phyloP scores from a whole-genome alignment of 2,888 invertebrate genomes.

The Empis livida region DNA sequence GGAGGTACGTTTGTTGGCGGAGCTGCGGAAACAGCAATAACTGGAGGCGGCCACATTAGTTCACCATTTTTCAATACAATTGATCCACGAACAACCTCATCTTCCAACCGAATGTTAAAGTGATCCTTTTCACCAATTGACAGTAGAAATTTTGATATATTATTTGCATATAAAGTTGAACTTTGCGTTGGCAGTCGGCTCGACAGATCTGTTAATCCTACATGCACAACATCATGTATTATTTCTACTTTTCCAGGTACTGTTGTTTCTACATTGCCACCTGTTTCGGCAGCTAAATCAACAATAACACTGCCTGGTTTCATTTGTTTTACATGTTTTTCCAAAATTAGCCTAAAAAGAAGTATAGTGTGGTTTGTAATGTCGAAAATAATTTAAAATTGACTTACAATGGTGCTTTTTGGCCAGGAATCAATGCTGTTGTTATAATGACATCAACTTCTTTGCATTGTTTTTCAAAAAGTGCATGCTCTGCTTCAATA shows the following conservation, averaged over 20 bases:
- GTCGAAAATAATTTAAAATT: background rate
- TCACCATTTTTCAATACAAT: constrained; percentile 63
- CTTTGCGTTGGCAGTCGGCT: constrained; percentile 76
- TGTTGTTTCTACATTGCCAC: constrained; percentile 75
- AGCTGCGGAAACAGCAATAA: constrained; percentile 42
- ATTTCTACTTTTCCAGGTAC: constrained; percentile 60
- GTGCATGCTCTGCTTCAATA: constrained; percentile 69
- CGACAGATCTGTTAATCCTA: constrained; percentile 75
- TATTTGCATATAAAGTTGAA: constrained; percentile 79
- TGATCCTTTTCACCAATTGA: constrained; percentile 48
- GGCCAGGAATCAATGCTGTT: constrained; percentile 84
- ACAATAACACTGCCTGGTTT: constrained; percentile 82
- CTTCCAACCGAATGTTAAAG: constrained; percentile 65
- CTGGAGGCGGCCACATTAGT: constrained; percentile 69
- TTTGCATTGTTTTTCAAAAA: constrained; percentile 74
- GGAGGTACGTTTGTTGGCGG: constrained; percentile 29
- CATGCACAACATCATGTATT: constrained; percentile 69
- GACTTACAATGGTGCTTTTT: constrained; percentile 53
- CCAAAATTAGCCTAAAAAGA: constrained; percentile 12
- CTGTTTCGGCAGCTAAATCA: constrained; percentile 78
- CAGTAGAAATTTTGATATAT: constrained; percentile 73
- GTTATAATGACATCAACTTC: constrained; percentile 78
- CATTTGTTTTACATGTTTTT: constrained; percentile 41
- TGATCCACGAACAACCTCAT: constrained; percentile 77
- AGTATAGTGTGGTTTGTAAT: background rate